Base-by-base conservation (phyloP, 2,113 vertebrate species). In the Archocentrus centrarchus region DNA sequence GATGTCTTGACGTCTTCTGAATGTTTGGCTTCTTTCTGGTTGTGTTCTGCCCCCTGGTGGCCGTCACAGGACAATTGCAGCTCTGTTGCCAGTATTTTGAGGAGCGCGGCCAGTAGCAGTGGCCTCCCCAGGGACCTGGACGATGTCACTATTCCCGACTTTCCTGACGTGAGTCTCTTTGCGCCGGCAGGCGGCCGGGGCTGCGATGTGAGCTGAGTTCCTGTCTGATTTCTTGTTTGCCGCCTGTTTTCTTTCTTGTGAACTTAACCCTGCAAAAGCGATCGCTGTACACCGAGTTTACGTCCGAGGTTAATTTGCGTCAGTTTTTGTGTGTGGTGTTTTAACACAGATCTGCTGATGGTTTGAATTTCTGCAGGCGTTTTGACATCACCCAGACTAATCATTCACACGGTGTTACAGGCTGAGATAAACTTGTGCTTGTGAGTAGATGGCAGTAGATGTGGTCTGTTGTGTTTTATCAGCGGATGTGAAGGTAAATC, bases 81-180 rank as follows among this genome's bases (percentile, higher is more conserved):
- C 86, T 95, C 95, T 20, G 92, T 96, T 60, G 93, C 93, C 88
- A 95, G 94, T 87, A 95, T 87, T 75, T 73, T 95, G 89, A 90
- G 93, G 83, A 93, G 93, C 7, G 41, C 93, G 0, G 88, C 91
- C 62, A 79, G 84, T 22, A 59, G 90, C 89, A 91, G 92, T 27
- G 81, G 83, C 44, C 88, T 95, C 47, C 79, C 85, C 53, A 88
- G 88, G 55, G 92, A 95, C 86, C 88, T 96, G 88, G 95, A 95
- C 58, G 66, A 94, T 59, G 77, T 95, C 11, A 93, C 93, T 39
- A 95, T 96, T 86, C 95, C 95, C 6, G 93, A 95, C 86, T 91
- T 96, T 84, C 27, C 93, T 11, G 90, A 94, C 6, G 92, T 93
- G 88, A 92, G 93, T 93, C 17, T 39, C 41, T 80, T 79, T 84